A percentile compares a stretch with the other conserved stretches of the same genome.
Evolutionary conservation across 2,113 vertebrate genomes (phyloP).

Genomic region (Erpornis zantholeuca): DNA sequence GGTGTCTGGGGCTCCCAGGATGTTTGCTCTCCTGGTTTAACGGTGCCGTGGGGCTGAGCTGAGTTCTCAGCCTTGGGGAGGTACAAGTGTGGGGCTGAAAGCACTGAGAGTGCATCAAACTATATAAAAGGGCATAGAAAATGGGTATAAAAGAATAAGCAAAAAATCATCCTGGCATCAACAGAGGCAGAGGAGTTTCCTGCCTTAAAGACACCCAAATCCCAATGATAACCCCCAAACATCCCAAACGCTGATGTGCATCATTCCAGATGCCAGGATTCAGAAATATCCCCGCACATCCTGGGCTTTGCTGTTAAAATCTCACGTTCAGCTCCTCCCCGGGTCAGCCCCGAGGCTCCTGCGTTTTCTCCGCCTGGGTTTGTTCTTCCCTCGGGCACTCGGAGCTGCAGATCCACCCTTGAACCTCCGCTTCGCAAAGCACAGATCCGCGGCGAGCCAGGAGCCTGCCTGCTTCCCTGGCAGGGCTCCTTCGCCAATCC

Average conservation of each 20-base stretch:
- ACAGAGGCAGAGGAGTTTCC: background rate
- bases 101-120: too few relatives aligned
- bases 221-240: background rate
- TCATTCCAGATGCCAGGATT: background rate
- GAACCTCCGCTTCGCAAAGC: background rate
- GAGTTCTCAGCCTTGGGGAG: too few relatives aligned
- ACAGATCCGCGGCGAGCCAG: background rate
- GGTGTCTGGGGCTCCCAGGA: too few relatives aligned
- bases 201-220: too few relatives aligned
- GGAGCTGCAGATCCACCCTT: background rate
- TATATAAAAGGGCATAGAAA: too few relatives aligned
- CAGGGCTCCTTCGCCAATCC: background rate
- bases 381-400: background rate
- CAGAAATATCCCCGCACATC: too few relatives aligned
- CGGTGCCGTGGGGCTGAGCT: too few relatives aligned
- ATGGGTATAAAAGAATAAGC: too few relatives aligned
- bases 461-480: background rate
- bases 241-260: fast-evolving
- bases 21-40: too few relatives aligned
- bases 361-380: background rate
- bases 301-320: background rate
- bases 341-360: background rate
- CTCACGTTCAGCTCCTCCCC: fast-evolving
- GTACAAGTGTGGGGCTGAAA: too few relatives aligned
- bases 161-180: too few relatives aligned